A percentile compares a stretch with the other conserved stretches of the same genome.
Evolutionary conservation across 2,797 vertebrate genomes (phyloP).

Genomic region (Schizothorax lantsangensis): DNA sequence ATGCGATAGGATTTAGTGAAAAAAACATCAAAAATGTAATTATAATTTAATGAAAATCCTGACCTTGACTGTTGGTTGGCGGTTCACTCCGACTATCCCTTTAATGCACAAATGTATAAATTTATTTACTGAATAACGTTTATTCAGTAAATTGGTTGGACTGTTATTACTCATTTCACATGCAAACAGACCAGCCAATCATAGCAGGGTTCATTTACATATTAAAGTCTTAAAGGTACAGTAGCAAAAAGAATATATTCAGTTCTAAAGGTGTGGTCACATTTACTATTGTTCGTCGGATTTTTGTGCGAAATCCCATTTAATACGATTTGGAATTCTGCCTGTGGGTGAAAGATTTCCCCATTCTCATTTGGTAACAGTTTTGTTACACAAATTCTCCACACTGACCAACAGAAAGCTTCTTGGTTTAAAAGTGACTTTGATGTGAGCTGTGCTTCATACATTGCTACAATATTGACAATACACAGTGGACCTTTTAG

Average conservation of each 20-base stretch:
- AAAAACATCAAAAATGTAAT: neutral
- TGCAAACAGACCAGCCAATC: neutral
- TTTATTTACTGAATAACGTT: neutral
- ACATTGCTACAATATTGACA: neutral
- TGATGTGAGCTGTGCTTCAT: too few species aligned
- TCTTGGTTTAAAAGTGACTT: too few species aligned
- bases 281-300: neutral
- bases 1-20: neutral
- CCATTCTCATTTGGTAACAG: neutral
- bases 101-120: accelerated
- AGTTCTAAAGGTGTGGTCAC: neutral
- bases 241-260: neutral
- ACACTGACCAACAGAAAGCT: too few species aligned
- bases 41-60: neutral
- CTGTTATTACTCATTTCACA: neutral
- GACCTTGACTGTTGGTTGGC: neutral
- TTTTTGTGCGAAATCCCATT: neutral
- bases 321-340: neutral
- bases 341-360: neutral
- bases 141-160: neutral
- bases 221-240: neutral
- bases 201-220: neutral
- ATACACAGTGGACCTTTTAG: neutral
- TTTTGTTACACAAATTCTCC: neutral
- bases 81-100: neutral